Conservation (phyloP, 2,113 vertebrate genomes). For the Pandion haliaetus region DNA sequence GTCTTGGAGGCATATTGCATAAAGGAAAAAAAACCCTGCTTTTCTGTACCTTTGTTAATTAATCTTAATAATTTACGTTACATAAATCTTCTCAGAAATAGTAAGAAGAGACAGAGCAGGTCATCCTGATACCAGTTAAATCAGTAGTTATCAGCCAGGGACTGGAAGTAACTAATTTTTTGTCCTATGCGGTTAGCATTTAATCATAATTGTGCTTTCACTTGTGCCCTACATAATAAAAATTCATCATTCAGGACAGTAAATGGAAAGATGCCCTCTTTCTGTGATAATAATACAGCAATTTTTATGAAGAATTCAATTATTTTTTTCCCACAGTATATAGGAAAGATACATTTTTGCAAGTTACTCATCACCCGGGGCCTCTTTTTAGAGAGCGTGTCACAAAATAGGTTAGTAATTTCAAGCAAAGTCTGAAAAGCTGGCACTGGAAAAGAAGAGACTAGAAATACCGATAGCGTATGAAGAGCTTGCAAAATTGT, state of each 20-base stretch:
- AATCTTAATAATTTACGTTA: slow-evolving; percentile 53
- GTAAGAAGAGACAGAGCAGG: background rate
- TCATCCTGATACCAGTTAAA: slow-evolving; percentile 48
- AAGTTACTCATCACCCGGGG: background rate
- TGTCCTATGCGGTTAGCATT: slow-evolving; percentile 45
- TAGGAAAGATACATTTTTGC: background rate
- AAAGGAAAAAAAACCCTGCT: background rate
- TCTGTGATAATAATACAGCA: background rate
- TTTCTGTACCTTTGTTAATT: slow-evolving; percentile 40
- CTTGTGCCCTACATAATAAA: slow-evolving; percentile 47
- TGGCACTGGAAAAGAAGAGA: background rate
- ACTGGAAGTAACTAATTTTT: slow-evolving; percentile 56
- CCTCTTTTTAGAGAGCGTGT: background rate
- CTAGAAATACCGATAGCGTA: background rate
- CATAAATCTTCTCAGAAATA: slow-evolving; percentile 42
- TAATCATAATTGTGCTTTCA: slow-evolving; percentile 38
- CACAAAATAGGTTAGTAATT: background rate
- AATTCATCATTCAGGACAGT: background rate
- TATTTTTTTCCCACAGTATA: background rate
- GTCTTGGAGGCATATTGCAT: background rate
- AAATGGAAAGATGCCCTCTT: slow-evolving; percentile 21
- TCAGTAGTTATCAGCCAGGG: slow-evolving; percentile 19
- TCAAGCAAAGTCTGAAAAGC: background rate
- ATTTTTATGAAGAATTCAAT: slow-evolving; percentile 7
- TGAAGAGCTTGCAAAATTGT: background rate